Conservation (phyloP, 2,888 invertebrate species). For the Heliconius aoede region DNA sequence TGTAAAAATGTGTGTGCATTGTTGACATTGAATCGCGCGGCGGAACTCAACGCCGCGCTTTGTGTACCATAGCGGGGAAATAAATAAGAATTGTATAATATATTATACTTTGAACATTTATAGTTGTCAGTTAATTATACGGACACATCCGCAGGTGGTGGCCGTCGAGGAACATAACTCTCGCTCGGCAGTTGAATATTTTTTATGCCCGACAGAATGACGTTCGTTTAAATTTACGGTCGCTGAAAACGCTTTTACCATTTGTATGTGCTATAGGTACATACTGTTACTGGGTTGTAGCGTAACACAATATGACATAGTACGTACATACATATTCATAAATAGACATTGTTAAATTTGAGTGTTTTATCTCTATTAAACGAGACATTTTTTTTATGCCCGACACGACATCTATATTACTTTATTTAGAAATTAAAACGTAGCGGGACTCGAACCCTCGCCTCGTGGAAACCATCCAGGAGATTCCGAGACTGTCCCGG, state of each 20-base stretch:
- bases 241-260: conserved; percentile 14
- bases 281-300: background rate
- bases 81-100: no score
- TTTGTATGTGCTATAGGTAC: background rate
- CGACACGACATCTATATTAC: no score
- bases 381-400: no score
- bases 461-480: no score
- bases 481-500: no score
- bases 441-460: no score
- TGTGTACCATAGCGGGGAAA: no score
- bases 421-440: no score
- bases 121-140: background rate
- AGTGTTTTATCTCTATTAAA: background rate
- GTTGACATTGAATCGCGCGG: no score
- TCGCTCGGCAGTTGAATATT: conserved; percentile 4
- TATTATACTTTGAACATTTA: background rate
- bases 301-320: background rate
- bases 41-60: no score
- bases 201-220: conserved; percentile 17
- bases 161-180: background rate
- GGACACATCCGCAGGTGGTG: conserved; percentile 5
- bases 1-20: no score
- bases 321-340: background rate
- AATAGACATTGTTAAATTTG: background rate
- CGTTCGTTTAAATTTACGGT: conserved; percentile 19